phyloP scores from a whole-genome alignment of 2,888 invertebrate genomes.

The Marasmarcha lunaedactyla region DNA sequence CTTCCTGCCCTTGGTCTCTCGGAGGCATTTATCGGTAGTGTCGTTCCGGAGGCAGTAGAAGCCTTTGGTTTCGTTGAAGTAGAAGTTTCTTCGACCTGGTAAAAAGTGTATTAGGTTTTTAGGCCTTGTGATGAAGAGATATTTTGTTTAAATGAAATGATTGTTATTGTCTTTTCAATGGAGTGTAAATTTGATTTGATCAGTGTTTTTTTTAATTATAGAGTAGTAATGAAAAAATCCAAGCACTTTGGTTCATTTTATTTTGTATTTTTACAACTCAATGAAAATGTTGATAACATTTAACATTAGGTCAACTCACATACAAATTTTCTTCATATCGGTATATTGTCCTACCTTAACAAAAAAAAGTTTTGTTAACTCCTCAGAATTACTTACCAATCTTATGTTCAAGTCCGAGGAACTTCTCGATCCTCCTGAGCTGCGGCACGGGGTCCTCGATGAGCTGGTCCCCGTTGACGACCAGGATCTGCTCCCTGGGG shows the following conservation, averaged over 20 bases:
- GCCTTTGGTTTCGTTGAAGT: conserved; percentile 96
- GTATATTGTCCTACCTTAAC: too few relatives aligned
- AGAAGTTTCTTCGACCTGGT: conserved; percentile 86
- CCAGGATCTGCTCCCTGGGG: conserved; percentile 88
- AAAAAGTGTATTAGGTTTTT: too few relatives aligned
- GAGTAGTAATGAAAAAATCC: too few relatives aligned
- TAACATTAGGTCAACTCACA: too few relatives aligned
- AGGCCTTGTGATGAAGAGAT: not conserved
- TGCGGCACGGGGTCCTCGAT: conserved; percentile 92
- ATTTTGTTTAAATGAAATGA: conserved; percentile 2
- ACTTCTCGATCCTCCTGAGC: conserved; percentile 86
- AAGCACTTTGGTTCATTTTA: too few relatives aligned
- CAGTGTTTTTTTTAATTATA: too few relatives aligned
- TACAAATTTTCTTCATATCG: too few relatives aligned
- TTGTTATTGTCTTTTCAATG: too few relatives aligned
- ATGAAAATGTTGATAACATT: too few relatives aligned
- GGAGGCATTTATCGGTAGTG: conserved; percentile 85
- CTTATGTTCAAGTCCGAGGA: conserved; percentile 79
- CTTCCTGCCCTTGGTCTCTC: conserved; percentile 83
- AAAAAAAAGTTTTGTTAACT: too few relatives aligned
- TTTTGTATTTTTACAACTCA: too few relatives aligned
- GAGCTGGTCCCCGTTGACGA: conserved; percentile 94
- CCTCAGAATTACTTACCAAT: conserved; percentile 50
- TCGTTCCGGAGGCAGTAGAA: conserved; percentile 93
- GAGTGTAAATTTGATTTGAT: too few relatives aligned